Evolutionary conservation across 2,113 vertebrate genomes (phyloP), one percentile per base, ranked within the genome.

Genomic region (Ptyas mucosa): DNA sequence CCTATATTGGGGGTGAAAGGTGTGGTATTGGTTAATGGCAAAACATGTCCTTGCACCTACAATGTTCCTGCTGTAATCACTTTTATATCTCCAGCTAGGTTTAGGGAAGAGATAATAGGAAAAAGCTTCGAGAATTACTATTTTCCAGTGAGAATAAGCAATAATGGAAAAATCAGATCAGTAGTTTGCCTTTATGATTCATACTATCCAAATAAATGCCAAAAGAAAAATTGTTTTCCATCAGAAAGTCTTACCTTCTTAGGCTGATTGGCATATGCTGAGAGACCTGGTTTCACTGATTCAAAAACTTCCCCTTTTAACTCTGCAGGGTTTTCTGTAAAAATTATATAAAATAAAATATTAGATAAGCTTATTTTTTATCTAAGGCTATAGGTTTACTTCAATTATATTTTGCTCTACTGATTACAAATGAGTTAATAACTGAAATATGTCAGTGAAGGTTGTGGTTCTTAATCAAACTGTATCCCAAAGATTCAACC

Each of bases 281-380:
- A 99, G 93, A 99, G 98, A 94, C 99, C 99, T 52, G 99, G 99
- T 94, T 99, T 99, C 96, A 99, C 98, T 91, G 98, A 99, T 6
- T 99, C 98, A 97, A 98, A 99, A 95, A 99, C 97, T 97, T 99
- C 99, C 95, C 98, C 98, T 97, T 99, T 98, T 96, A 99, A 93
- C 94, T 99, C 97, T 49, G 98, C 98, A 95, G 98, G 96, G 6
- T 96, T 96, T 96, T 98, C 99, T 97, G 97, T 97, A 93, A 89
- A 90, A 90, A 64, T 85, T 39, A 64, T 52, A 43, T 23, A 55
- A 26, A 81, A 55, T 15, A 52, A 49, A 3, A 49, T 69, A 26
- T 54, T 43, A 58, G 6, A n/a, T 26, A 58, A 8, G 49, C 6
- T 87, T 87, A 43, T 58, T 87, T 3, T 46, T 51, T 23, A 91